Percentiles rank a stretch among this genome's conserved stretches.
Evolutionary conservation across 2,797 vertebrate genomes (phyloP).

Genomic region (Glossophaga mutica): DNA sequence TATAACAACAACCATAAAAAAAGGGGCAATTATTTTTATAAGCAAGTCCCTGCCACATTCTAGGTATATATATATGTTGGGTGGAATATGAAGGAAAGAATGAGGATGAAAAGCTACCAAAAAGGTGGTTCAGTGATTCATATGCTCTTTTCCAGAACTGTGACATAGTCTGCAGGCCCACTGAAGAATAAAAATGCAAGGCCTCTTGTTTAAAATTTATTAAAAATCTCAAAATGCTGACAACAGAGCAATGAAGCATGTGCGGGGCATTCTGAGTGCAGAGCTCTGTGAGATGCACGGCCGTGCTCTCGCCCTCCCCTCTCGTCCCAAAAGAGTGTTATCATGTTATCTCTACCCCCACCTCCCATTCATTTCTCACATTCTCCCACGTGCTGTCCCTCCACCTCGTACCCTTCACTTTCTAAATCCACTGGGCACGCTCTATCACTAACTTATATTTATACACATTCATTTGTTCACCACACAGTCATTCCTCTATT

Average conservation of each 20-base stretch:
- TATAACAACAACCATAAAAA: background rate
- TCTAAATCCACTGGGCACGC: background rate
- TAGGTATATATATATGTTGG: accelerated
- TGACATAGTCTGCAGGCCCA: background rate
- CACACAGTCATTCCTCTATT: background rate
- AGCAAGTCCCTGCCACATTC: background rate
- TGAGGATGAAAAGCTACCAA: background rate
- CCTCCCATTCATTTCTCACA: background rate
- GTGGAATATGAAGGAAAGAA: background rate
- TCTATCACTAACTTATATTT: background rate
- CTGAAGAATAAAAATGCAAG: background rate
- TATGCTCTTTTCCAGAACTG: background rate
- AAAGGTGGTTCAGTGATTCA: background rate
- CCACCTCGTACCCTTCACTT: background rate
- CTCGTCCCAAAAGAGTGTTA: background rate
- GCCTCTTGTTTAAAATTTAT: background rate
- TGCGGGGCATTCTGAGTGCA: accelerated
- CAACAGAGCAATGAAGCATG: background rate
- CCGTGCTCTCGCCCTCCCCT: background rate
- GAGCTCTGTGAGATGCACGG: background rate
- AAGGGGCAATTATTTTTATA: background rate
- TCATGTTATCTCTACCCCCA: background rate
- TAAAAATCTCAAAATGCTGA: background rate
- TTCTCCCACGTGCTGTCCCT: accelerated
- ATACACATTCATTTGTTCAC: background rate